Base-by-base conservation (phyloP, 2,113 vertebrate species). In the Lophotis ruficrista region DNA sequence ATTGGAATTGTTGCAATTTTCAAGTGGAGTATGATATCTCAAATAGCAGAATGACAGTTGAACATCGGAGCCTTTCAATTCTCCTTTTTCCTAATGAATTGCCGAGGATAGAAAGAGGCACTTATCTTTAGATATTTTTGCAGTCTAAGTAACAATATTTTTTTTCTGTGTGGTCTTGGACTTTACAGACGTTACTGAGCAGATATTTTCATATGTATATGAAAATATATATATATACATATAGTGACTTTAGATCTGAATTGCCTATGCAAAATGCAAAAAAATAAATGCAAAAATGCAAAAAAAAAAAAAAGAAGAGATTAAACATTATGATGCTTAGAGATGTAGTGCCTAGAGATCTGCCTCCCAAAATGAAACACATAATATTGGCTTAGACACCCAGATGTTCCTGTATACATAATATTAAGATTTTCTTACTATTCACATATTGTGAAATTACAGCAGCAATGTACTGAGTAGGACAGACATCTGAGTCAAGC, bases 181-280 rank as follows among this genome's bases (percentile, higher is more conserved):
- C 12, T 66, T 90, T 12, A 71, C 51, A 60, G 35, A 48, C 7
- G 0, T 37, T 72, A 8, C 1, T 5, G 1, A 33, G 15, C 3
- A 11, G 60, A 5, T 68, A 51, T 79, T 82, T 90, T 1, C 23
- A 3, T 53, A 3, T 43, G 37, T 20, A 1, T 20, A 16, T 18
- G 10, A 43, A 16, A 43, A 43, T 43, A 43, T 43, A 43, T 15
- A 43, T 15, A 3, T 43, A 45, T 16, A 1, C 15, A 16, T 15
- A 12, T 5, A 58, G 9, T 9, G 24, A 76, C 8, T 64, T 85
- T 25, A 65, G 16, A 30, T 51, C 7, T 47, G 41, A 75, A 93
- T 57, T 82, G 33, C 17, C 41, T 75, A 15, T 15, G 14, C 41
- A 37, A 92, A 82, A 90, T 54, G 6, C 9, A 90, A 87, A 73